These are phyloP conservation scores for Coecobrya sp. DNA, from an alignment of 2,888 invertebrate species.

Conservation along the genomic window DNA sequence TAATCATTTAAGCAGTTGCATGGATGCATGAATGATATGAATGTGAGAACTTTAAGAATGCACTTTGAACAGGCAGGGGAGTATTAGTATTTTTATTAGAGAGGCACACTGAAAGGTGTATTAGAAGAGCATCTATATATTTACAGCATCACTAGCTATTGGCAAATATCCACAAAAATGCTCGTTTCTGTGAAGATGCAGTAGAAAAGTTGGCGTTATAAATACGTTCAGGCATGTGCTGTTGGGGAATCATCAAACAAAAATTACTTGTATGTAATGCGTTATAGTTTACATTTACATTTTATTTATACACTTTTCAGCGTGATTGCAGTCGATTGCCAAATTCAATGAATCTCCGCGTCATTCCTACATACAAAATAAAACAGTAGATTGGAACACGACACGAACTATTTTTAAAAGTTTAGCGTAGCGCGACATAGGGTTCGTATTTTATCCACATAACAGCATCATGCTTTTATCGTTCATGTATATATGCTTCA, in stretches of 20 bases:
- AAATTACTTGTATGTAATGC: constrained; percentile 32
- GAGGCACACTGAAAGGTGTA: background rate
- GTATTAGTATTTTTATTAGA: constrained; percentile 35
- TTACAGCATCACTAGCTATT: constrained; percentile 43
- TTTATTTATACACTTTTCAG: constrained; percentile 40
- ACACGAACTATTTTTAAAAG: constrained; percentile 34
- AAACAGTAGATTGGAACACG: background rate
- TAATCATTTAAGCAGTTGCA: constrained; percentile 46
- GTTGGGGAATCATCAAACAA: constrained; percentile 29
- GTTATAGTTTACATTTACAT: constrained; percentile 35
- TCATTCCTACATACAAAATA: background rate
- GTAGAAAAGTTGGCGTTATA: constrained; percentile 35
- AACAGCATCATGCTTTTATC: background rate
- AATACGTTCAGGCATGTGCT: constrained; percentile 23
- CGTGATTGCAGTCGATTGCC: constrained; percentile 51
- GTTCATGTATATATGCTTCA: too few relatives aligned
- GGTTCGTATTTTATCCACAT: background rate
- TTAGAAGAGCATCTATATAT: background rate
- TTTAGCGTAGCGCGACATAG: constrained; percentile 4
- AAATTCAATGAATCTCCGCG: constrained; percentile 33
- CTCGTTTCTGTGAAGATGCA: constrained; percentile 27
- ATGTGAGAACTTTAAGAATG: constrained; percentile 68
- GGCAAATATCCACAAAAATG: constrained; percentile 61
- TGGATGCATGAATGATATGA: constrained; percentile 71
- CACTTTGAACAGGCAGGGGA: constrained; percentile 42